These are phyloP conservation scores for Huso huso DNA, from an alignment of 2,797 vertebrate species.

Conservation along the genomic window DNA sequence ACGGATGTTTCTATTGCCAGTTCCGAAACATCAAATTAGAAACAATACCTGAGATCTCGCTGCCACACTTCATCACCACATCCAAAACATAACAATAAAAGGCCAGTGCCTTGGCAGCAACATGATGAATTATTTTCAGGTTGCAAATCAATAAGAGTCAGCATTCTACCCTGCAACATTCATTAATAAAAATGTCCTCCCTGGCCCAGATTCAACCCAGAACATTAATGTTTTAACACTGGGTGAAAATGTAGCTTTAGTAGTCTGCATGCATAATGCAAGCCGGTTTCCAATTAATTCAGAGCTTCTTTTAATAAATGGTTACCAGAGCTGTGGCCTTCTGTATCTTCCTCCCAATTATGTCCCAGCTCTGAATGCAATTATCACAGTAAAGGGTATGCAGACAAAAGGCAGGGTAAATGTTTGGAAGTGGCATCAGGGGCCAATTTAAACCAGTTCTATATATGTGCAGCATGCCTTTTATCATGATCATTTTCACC, in stretches of 20 bases:
- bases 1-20: constrained; percentile 15
- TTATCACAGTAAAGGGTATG: no score
- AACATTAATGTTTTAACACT: constrained; percentile 45
- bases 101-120: constrained; percentile 18
- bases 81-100: constrained; percentile 3
- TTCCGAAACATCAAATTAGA: constrained; percentile 24
- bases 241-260: constrained; percentile 50
- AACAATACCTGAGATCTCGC: constrained; percentile 20
- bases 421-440: no score
- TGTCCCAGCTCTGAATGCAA: neutral
- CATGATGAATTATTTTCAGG: constrained; percentile 22
- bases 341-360: constrained; percentile 44
- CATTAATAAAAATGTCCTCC: constrained; percentile 31
- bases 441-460: no score
- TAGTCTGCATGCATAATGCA: constrained; percentile 59
- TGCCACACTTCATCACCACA: constrained; percentile 1
- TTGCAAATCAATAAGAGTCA: constrained; percentile 20
- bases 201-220: constrained; percentile 27
- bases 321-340: constrained; percentile 33
- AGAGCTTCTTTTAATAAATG: constrained; percentile 25
- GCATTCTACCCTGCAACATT: constrained; percentile 20
- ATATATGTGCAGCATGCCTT: no score
- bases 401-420: no score
- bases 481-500: no score
- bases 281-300: constrained; percentile 52